Evolutionary conservation across 1,140 invertebrate species (phyloP).

Genomic region (Eriosoma lanigerum): DNA sequence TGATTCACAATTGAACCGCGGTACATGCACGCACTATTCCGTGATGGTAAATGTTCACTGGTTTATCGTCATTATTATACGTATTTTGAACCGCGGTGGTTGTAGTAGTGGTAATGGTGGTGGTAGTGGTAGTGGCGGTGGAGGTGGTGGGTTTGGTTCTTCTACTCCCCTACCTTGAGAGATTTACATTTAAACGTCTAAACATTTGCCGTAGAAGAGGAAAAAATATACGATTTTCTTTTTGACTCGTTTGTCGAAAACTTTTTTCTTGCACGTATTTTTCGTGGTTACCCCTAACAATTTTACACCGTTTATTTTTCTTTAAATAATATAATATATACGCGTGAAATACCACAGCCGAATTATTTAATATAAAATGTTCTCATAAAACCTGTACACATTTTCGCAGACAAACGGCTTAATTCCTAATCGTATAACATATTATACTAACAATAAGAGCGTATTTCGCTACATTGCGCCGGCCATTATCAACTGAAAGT

Average conservation of each 20-base stretch:
- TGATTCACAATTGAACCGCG: constrained; percentile 43
- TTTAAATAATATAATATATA: background rate
- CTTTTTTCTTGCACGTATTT: background rate
- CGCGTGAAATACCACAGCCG: background rate
- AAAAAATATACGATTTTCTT: constrained; percentile 30
- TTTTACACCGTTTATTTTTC: background rate
- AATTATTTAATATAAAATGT: background rate
- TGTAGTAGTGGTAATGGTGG: background rate
- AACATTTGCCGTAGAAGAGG: background rate
- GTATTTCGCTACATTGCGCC: too few relatives aligned
- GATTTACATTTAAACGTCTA: constrained; percentile 41
- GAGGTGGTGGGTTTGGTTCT: too few relatives aligned
- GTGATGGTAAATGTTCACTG: background rate
- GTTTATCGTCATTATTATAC: constrained; percentile 32
- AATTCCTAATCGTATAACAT: too few relatives aligned
- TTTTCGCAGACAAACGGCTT: too few relatives aligned
- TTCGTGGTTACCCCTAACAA: background rate
- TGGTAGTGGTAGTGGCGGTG: background rate
- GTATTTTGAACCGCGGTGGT: background rate
- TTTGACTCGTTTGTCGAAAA: constrained; percentile 3
- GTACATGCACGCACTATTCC: background rate
- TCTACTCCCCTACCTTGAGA: background rate
- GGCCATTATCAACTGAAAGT: too few relatives aligned
- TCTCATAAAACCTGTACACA: background rate
- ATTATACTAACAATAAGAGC: too few relatives aligned